Base-by-base conservation (phyloP, 2,113 vertebrate genomes). In the Holacanthus passer region DNA sequence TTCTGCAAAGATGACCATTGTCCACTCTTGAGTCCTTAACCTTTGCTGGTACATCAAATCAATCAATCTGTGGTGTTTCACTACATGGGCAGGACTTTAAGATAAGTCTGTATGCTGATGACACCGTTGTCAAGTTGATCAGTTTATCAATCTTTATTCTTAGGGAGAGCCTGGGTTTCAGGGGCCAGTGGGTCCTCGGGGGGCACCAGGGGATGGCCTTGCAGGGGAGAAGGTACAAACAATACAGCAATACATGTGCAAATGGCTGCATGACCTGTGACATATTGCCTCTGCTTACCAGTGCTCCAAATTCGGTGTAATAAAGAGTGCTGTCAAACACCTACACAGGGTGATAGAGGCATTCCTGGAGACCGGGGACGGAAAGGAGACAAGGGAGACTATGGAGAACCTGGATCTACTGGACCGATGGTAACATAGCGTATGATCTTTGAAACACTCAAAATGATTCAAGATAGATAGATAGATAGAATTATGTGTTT, bases 141-240 rank as follows among this genome's bases (percentile, higher is more conserved):
- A 50, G 24, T 37, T 48, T 22, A 13, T 56, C 24, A 10, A 11
- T 83, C 8, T 81, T 68, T 63, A 43, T 59, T 72, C 6, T 37
- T 32, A 98, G 96, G 97, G 97, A 73, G 95, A 97, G 22, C 94
- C 93, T 79, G 97, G 97, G 39, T 95, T 95, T 93, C 94, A 89
- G 82, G 96, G 97, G 6, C 77, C 83, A 35, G 32, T 88, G 63
- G 97, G 97, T 22, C 89, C 84, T 47, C 96, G 97, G 24, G 97
- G 97, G 16, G 73, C 87, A 39, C 64, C 86, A 66, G 96, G 96
- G 58, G 84, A 77, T 11, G 95, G 96, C 19, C 60, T 96, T 67
- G 93, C 89, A 45, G 97, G 97, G 73, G 92, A 75, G 80, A 98
- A 97, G 96, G 97, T 97, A 94, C 0, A 65, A 48, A 50, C 13